Evolutionary conservation across 2,113 vertebrate species (phyloP).

Genomic region (Megaptera novaeangliae): DNA sequence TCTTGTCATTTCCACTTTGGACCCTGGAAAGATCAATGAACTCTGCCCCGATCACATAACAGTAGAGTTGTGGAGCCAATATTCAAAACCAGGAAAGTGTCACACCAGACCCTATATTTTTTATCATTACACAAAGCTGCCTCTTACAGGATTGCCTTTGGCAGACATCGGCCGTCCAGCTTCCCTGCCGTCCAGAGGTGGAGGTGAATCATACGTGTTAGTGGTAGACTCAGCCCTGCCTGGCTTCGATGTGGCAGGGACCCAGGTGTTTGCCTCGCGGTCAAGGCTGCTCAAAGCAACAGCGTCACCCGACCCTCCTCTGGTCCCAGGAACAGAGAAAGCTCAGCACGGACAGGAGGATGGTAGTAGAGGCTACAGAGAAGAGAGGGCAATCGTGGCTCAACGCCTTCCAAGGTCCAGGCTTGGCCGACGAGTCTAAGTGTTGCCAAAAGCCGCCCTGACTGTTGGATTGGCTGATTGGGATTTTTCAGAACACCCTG

Average conservation of each 20-base stretch:
- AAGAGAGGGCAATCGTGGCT: background rate
- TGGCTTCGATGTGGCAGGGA: background rate
- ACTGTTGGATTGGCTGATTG: background rate
- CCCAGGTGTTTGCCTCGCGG: accelerated
- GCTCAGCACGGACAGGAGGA: accelerated
- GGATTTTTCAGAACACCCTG: background rate
- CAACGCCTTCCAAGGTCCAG: background rate
- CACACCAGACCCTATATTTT: background rate
- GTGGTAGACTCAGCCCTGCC: background rate
- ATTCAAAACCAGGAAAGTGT: background rate
- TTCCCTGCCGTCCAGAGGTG: background rate
- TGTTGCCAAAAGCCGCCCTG: background rate
- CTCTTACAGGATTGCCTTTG: background rate
- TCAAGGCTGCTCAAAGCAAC: background rate
- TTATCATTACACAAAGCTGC: background rate
- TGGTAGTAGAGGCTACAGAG: accelerated
- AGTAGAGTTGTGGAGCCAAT: accelerated
- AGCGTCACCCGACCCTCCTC: background rate
- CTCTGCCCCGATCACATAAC: background rate
- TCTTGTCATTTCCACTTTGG: background rate
- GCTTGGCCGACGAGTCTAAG: background rate
- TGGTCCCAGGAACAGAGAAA: background rate
- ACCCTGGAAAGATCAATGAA: background rate
- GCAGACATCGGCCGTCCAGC: background rate
- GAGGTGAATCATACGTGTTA: background rate